phyloP scores from a whole-genome alignment of 2,888 invertebrate genomes.

The Drosophila meridionalis region DNA sequence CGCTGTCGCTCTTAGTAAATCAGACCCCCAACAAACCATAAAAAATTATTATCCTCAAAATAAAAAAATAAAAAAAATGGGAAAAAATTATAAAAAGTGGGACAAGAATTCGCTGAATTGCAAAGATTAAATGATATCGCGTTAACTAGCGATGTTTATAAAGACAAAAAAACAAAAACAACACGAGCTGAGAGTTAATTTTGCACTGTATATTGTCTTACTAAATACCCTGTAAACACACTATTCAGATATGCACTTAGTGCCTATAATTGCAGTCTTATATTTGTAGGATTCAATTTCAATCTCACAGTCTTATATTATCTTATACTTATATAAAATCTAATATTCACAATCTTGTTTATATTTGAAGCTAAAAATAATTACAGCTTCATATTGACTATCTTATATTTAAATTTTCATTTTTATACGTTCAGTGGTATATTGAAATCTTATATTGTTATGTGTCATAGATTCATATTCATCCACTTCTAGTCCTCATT shows the following conservation, averaged over 20 bases:
- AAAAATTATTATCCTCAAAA: constrained; percentile 34
- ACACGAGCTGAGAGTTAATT: neutral
- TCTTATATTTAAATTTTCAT: neutral
- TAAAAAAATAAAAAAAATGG: constrained; percentile 20
- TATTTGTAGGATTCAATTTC: neutral
- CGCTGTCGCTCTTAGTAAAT: constrained; percentile 62
- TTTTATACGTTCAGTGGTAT: neutral
- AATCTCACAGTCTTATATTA: neutral
- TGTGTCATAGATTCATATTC: too few relatives aligned
- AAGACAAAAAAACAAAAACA: neutral
- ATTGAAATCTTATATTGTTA: too few relatives aligned
- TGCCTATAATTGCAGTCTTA: neutral
- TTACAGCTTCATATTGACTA: too few relatives aligned
- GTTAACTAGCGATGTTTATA: constrained; percentile 31
- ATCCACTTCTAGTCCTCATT: too few relatives aligned
- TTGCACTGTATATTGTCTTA: neutral
- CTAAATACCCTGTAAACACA: constrained; percentile 5
- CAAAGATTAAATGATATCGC: constrained; percentile 39
- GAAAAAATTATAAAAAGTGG: constrained; percentile 18
- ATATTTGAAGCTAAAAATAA: too few relatives aligned
- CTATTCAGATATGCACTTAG: too few relatives aligned
- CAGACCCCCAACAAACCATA: constrained; percentile 56
- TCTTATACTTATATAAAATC: too few relatives aligned
- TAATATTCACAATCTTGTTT: too few relatives aligned
- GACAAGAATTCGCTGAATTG: constrained; percentile 30